These are phyloP conservation scores for Ariolimax columbianus DNA, from an alignment of 2,888 invertebrate species.

Conservation along the genomic window DNA sequence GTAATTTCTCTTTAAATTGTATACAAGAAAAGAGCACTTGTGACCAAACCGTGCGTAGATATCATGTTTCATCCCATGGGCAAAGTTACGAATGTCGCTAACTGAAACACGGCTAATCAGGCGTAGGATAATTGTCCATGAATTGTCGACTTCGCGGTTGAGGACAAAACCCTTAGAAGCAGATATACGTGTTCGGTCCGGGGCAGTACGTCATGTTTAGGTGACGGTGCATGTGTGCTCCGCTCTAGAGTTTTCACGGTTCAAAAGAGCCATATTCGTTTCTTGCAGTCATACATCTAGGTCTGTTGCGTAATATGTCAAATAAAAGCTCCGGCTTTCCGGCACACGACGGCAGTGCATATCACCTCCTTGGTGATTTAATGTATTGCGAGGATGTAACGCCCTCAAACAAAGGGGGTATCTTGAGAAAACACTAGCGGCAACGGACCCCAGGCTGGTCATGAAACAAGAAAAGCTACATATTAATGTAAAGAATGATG, in stretches of 20 bases:
- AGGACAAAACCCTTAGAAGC: slow-evolving; percentile 17
- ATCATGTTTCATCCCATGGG: slow-evolving; percentile 23
- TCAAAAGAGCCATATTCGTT: slow-evolving; percentile 28
- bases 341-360: not conserved
- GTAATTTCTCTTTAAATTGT: not conserved
- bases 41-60: slow-evolving; percentile 28
- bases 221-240: slow-evolving; percentile 15
- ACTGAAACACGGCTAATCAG: slow-evolving; percentile 39
- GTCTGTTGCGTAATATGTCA: not conserved
- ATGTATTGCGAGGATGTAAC: not conserved
- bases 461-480: slow-evolving; percentile 29
- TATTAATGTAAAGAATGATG: slow-evolving; percentile 30
- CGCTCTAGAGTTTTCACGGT: slow-evolving; percentile 27
- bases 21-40: slow-evolving; percentile 8
- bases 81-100: slow-evolving; percentile 12
- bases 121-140: slow-evolving; percentile 24
- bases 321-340: not conserved
- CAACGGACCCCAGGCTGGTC: not conserved
- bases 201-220: slow-evolving; percentile 31
- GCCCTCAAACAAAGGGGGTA: slow-evolving; percentile 2
- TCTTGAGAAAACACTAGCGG: slow-evolving; percentile 15
- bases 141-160: slow-evolving; percentile 9
- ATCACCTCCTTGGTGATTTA: slow-evolving; percentile 35
- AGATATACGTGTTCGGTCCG: slow-evolving; percentile 14
- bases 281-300: slow-evolving; percentile 16